phyloP scores from a whole-genome alignment of 2,888 invertebrate species.

The Aphidoletes aphidimyza region DNA sequence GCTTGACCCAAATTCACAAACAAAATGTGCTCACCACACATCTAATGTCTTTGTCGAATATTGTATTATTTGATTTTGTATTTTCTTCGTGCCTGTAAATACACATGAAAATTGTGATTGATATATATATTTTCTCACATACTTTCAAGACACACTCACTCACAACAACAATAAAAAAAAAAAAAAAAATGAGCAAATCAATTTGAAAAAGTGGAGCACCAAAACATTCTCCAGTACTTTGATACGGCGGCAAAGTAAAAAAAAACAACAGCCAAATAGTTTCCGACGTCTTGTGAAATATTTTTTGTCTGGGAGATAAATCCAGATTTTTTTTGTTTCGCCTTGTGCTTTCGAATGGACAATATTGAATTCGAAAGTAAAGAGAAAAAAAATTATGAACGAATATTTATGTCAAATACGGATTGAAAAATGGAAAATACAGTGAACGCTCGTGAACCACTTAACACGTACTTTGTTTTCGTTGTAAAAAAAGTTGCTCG shows the following conservation, averaged over 20 bases:
- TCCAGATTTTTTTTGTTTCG: not conserved
- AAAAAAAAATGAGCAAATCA: not conserved
- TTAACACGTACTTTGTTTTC: no score
- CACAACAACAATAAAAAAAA: not conserved
- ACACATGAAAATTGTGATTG: not conserved
- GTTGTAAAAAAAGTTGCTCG: no score
- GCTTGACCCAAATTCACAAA: constrained; percentile 1
- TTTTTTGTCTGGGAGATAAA: not conserved
- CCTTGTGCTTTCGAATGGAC: not conserved
- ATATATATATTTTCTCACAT: not conserved
- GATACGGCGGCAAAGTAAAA: not conserved
- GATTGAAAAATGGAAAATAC: no score
- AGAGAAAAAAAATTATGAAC: no score
- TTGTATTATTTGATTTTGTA: not conserved
- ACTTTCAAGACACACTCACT: not conserved
- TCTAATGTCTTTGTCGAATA: not conserved
- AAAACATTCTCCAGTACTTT: no score
- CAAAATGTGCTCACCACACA: not conserved
- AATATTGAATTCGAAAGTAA: no score
- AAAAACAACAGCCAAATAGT: constrained; percentile 14
- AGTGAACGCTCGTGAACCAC: no score
- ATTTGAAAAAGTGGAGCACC: no score
- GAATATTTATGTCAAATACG: no score
- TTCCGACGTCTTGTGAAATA: constrained; percentile 6
- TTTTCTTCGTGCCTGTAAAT: not conserved